These are phyloP conservation scores for Lasioglossum marginatum DNA, from an alignment of 2,888 invertebrate genomes.

Conservation along the genomic window DNA sequence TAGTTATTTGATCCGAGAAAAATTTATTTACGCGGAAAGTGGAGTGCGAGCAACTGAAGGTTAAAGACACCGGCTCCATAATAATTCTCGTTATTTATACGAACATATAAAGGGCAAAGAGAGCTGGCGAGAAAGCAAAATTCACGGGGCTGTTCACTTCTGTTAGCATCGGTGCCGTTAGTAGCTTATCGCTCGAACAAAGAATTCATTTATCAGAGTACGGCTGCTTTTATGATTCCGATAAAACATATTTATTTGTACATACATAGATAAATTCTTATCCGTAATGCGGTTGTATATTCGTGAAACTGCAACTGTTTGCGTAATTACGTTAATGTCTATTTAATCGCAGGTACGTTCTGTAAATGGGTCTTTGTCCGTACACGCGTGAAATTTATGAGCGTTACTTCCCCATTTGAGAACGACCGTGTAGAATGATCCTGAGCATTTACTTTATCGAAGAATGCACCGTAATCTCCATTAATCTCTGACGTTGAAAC, in stretches of 20 bases:
- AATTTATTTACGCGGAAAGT: too few relatives aligned
- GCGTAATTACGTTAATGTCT: not conserved
- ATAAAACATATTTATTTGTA: not conserved
- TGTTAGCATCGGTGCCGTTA: not conserved
- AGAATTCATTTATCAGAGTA: not conserved
- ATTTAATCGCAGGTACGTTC: not conserved
- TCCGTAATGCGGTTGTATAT: not conserved
- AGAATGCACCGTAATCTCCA: not conserved
- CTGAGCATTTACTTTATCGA: too few relatives aligned
- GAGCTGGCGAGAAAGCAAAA: not conserved
- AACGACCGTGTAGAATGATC: not conserved
- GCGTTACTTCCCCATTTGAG: too few relatives aligned
- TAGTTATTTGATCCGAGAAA: too few relatives aligned
- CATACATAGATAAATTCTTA: not conserved
- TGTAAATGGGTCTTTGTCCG: not conserved
- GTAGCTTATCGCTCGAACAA: not conserved
- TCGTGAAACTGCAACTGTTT: not conserved
- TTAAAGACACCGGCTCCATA: not conserved
- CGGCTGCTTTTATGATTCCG: not conserved
- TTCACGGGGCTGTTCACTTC: not conserved
- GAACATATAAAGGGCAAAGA: not conserved
- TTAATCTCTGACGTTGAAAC: constrained; percentile 3
- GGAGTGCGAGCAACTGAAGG: too few relatives aligned
- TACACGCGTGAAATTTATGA: not conserved
- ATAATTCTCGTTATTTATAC: not conserved